A percentile compares a stretch with the other conserved stretches of the same genome.
These are phyloP conservation scores for Germaria angustata DNA, from an alignment of 2,888 invertebrate species.

Conservation along the genomic window DNA sequence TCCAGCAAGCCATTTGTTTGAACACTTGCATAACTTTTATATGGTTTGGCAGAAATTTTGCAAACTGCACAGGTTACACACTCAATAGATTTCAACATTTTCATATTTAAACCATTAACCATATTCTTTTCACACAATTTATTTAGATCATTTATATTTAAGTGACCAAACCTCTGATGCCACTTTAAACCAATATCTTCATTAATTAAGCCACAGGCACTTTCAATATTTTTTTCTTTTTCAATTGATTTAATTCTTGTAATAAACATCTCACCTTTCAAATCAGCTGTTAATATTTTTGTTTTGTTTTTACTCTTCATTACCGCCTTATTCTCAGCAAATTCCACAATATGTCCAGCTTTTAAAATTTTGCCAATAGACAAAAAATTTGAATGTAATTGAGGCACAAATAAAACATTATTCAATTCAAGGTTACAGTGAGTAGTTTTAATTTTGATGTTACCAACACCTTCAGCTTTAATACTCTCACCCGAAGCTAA, in stretches of 20 bases:
- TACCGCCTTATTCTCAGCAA: no score
- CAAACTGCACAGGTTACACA: constrained; percentile 39
- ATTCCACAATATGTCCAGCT: neutral
- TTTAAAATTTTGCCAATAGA: constrained; percentile 25
- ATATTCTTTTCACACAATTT: no score
- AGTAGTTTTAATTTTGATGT: neutral
- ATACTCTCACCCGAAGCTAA: no score
- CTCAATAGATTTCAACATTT: constrained; percentile 7
- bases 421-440: neutral
- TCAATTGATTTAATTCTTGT: constrained; percentile 11
- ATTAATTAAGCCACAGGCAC: neutral
- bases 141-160: no score
- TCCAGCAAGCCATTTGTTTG: neutral
- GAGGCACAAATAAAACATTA: constrained; percentile 8
- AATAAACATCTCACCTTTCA: constrained; percentile 21
- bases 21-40: constrained; percentile 4
- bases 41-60: constrained; percentile 21
- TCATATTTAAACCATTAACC: neutral
- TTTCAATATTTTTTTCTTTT: neutral
- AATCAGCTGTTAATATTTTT: neutral
- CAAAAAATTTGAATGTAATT: constrained; percentile 33
- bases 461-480: no score
- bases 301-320: neutral
- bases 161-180: no score
- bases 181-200: neutral